Percentiles rank a stretch among this genome's conserved stretches.
Evolutionary conservation across 2,113 vertebrate species (phyloP).

Genomic region (Etheostoma cragini): DNA sequence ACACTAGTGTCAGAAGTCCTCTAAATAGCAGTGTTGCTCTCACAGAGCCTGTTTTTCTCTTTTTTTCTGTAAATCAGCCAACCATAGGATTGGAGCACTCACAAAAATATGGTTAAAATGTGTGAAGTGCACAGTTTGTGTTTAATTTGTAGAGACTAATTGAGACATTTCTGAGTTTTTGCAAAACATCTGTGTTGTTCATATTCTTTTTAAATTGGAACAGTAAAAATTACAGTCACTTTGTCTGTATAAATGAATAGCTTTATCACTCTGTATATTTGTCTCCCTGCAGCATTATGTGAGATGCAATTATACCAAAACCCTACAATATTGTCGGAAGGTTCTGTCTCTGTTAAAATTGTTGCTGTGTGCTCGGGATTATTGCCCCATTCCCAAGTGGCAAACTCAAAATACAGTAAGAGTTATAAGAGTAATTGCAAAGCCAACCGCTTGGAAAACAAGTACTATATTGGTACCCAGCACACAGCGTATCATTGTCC

Average conservation of each 20-base stretch:
- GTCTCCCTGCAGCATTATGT: constrained; percentile 63
- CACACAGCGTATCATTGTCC: constrained; percentile 49
- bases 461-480: constrained; percentile 62
- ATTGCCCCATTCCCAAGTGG: constrained; percentile 74
- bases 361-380: constrained; percentile 65
- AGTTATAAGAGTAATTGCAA: constrained; percentile 78
- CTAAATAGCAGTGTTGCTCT: constrained; percentile 27
- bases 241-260: constrained; percentile 57
- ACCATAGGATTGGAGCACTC: background rate
- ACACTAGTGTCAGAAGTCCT: constrained; percentile 39
- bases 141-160: constrained; percentile 3
- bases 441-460: constrained; percentile 78
- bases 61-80: constrained; percentile 12
- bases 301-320: constrained; percentile 73
- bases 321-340: constrained; percentile 54
- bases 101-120: background rate
- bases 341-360: constrained; percentile 69
- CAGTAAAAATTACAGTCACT: constrained; percentile 41
- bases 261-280: constrained; percentile 55
- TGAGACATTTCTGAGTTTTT: background rate
- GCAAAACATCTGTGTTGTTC: constrained; percentile 2
- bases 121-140: background rate
- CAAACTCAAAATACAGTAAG: constrained; percentile 70
- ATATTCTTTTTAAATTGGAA: constrained; percentile 39
- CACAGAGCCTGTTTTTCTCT: background rate